Evolutionary conservation across 2,113 vertebrate genomes (phyloP).

Genomic region (Cromileptes altivelis): DNA sequence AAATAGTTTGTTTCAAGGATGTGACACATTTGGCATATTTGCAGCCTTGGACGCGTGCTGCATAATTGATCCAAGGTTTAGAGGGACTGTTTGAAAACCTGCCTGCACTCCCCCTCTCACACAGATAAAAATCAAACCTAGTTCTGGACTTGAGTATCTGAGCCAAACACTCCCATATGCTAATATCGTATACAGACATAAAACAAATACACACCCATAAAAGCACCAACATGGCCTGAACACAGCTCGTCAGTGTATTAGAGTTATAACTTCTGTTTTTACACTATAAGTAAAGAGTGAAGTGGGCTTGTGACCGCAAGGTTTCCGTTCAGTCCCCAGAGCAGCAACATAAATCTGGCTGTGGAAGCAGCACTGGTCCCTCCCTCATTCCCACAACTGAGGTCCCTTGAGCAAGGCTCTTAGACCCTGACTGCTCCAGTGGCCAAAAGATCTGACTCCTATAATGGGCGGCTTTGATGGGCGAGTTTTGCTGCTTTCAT

Average conservation of each 20-base stretch:
- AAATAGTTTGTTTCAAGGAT: not conserved
- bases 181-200: too few species aligned
- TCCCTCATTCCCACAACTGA: too few species aligned
- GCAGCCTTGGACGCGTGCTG: not conserved
- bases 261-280: too few species aligned
- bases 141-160: not conserved
- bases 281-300: too few species aligned
- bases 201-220: not conserved
- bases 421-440: too few species aligned
- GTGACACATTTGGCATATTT: constrained; percentile 4
- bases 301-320: too few species aligned
- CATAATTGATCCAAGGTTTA: not conserved
- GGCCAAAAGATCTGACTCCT: not conserved
- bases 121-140: not conserved
- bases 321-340: too few species aligned
- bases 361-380: not conserved
- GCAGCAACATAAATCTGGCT: not conserved
- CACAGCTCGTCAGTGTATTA: not conserved
- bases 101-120: not conserved
- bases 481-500: not conserved
- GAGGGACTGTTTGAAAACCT: constrained; percentile 7
- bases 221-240: not conserved
- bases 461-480: not conserved
- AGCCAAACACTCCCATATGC: not conserved
- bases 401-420: too few species aligned